Percentiles rank a stretch among this genome's conserved stretches.
phyloP scores from a whole-genome alignment of 2,888 invertebrate species.

The Nomada fabriciana region DNA sequence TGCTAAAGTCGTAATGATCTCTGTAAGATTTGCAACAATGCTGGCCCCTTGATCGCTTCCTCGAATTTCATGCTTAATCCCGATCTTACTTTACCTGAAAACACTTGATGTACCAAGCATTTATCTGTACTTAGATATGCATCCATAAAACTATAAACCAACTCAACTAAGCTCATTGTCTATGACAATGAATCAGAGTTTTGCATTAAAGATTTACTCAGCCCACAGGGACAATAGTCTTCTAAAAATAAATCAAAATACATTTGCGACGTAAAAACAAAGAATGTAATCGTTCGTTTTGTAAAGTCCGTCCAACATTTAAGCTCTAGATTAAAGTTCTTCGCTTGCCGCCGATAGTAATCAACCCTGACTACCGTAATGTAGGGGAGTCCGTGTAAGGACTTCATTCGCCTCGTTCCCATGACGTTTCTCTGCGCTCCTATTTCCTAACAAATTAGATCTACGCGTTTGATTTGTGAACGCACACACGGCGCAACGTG shows the following conservation, averaged over 20 bases:
- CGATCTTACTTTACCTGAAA: background rate
- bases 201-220: too few species aligned
- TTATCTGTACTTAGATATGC: too few species aligned
- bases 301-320: too few species aligned
- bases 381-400: slow-evolving; percentile 17
- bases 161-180: too few species aligned
- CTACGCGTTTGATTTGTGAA: slow-evolving; percentile 47
- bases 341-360: background rate
- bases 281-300: too few species aligned
- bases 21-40: slow-evolving; percentile 1
- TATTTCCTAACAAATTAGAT: slow-evolving; percentile 66
- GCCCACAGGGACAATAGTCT: too few species aligned
- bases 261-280: too few species aligned
- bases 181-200: too few species aligned
- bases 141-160: too few species aligned
- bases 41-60: background rate
- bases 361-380: slow-evolving; percentile 15
- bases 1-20: slow-evolving; percentile 24
- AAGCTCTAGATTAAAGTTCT: background rate
- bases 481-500: background rate
- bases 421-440: slow-evolving; percentile 39
- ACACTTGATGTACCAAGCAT: too few species aligned
- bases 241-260: too few species aligned
- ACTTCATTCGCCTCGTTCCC: slow-evolving; percentile 51
- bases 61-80: background rate